Percentiles rank a stretch among this genome's conserved stretches.
Conservation (phyloP, 2,888 invertebrate genomes). For the Drosophila planitibia region DNA sequence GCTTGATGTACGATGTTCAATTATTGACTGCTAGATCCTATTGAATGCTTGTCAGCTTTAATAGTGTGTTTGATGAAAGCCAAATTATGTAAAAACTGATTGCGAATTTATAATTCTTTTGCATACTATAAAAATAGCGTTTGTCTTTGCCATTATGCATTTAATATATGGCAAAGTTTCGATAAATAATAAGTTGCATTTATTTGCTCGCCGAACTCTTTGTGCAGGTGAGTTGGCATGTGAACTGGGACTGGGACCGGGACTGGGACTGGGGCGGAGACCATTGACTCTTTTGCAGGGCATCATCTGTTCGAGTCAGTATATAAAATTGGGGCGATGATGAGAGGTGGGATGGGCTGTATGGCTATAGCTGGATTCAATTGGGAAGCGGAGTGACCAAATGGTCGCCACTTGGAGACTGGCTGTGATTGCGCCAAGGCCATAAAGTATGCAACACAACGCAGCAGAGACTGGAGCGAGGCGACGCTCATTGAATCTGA, state of each 20-base stretch:
- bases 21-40: neutral
- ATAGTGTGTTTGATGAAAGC: neutral
- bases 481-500: slow-evolving; percentile 43
- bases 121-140: neutral
- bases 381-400: slow-evolving; percentile 25
- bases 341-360: neutral
- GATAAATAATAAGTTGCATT: slow-evolving; percentile 11
- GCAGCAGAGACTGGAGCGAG: slow-evolving; percentile 14
- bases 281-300: neutral
- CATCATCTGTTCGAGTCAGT: slow-evolving; percentile 41
- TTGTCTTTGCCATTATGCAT: neutral
- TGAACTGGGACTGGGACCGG: neutral
- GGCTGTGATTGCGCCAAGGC: slow-evolving; percentile 63
- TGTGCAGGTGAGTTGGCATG: slow-evolving; percentile 3
- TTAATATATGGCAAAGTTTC: neutral
- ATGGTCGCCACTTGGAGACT: slow-evolving; percentile 15
- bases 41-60: neutral
- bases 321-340: slow-evolving; percentile 1
- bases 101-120: slow-evolving; percentile 9
- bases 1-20: neutral
- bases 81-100: neutral
- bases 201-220: slow-evolving; percentile 6
- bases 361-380: slow-evolving; percentile 13
- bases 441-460: slow-evolving; percentile 75
- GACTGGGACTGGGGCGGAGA: too few relatives aligned